Evolutionary conservation across 2,888 invertebrate genomes (phyloP).

Genomic region (Quadroppia sp.): DNA sequence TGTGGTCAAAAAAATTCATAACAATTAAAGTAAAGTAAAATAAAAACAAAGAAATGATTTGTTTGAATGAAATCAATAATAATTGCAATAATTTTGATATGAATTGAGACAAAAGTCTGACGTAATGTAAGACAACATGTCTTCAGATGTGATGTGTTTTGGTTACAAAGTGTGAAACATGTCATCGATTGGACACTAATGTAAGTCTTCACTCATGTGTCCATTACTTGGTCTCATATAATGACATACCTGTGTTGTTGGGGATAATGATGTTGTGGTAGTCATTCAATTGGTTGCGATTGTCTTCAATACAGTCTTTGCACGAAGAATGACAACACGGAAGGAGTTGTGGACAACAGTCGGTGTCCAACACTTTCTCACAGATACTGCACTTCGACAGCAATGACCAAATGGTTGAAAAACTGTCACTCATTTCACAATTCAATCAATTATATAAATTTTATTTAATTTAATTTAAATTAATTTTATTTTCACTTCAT

Average conservation of each 20-base stretch:
- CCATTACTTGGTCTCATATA: not conserved
- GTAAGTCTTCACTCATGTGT: not conserved
- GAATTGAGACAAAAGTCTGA: not conserved
- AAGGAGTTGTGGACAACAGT: not conserved
- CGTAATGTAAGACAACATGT: constrained; percentile 4
- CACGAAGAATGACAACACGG: constrained; percentile 31
- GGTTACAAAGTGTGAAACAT: not conserved
- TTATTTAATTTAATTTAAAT: no score
- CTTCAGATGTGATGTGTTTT: not conserved
- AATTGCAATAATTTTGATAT: not conserved
- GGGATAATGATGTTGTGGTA: not conserved
- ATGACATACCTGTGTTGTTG: not conserved
- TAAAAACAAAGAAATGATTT: not conserved
- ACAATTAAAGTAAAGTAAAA: not conserved
- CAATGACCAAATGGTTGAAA: not conserved
- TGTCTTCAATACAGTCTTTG: constrained; percentile 17
- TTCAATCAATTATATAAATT: no score
- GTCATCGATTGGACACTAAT: not conserved
- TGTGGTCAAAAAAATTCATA: not conserved
- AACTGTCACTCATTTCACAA: not conserved
- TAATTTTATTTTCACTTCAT: no score
- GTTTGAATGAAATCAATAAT: not conserved
- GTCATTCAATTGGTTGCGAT: not conserved
- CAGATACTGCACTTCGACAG: not conserved
- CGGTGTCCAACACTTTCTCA: not conserved